Conservation (phyloP, 1,140 invertebrate genomes). For the Hyphantria cunea region DNA sequence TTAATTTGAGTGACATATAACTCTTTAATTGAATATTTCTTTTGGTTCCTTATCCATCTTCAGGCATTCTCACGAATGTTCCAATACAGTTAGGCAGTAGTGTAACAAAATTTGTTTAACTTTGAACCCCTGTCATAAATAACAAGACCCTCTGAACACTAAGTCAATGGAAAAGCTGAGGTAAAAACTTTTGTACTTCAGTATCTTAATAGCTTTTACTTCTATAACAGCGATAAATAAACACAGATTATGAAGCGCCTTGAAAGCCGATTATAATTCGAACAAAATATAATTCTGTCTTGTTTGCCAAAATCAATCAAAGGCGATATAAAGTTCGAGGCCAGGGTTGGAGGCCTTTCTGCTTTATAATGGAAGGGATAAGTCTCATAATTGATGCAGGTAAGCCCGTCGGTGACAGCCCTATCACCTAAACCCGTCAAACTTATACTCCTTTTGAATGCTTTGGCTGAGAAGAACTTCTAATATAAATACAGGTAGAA, state of each 20-base stretch:
- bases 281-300: slow-evolving; percentile 32
- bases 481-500: not conserved
- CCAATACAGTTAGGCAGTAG: too few species aligned
- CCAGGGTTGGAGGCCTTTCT: slow-evolving; percentile 25
- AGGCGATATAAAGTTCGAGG: slow-evolving; percentile 28
- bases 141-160: too few species aligned
- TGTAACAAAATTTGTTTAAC: too few species aligned
- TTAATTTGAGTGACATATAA: too few species aligned
- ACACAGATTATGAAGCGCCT: slow-evolving; percentile 1
- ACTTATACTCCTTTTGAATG: slow-evolving; percentile 9
- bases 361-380: slow-evolving; percentile 51
- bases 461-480: not conserved
- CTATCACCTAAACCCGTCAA: slow-evolving; percentile 16
- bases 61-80: too few species aligned
- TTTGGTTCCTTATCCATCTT: too few species aligned
- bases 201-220: not conserved
- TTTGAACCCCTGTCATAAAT: too few species aligned
- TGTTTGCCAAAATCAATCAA: slow-evolving; percentile 56
- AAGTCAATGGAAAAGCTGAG: too few species aligned
- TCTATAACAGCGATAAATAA: too few species aligned
- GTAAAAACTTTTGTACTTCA: not conserved
- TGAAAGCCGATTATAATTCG: slow-evolving; percentile 32
- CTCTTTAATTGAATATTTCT: too few species aligned
- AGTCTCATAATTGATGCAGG: slow-evolving; percentile 62
- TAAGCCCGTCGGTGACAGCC: slow-evolving; percentile 36